phyloP scores from a whole-genome alignment of 1,140 invertebrate genomes.

The Sycophaga agraensis region DNA sequence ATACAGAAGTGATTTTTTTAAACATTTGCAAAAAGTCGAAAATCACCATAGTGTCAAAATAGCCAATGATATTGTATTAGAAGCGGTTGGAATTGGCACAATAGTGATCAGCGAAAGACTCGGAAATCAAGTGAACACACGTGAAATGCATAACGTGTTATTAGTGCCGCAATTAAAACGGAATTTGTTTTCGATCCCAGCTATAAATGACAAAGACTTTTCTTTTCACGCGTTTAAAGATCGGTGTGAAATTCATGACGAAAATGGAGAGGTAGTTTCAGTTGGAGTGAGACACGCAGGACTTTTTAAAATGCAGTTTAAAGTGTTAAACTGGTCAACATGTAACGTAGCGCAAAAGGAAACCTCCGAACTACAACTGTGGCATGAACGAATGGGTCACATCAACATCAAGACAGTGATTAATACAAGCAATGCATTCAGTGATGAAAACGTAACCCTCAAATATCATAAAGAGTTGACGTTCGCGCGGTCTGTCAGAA shows the following conservation, averaged over 20 bases:
- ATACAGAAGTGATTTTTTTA: not conserved
- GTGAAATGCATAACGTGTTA: no score
- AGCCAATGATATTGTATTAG: no score
- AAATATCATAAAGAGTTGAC: not conserved
- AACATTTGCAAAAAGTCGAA: no score
- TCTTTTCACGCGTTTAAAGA: no score
- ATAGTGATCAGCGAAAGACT: no score
- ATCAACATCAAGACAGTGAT: not conserved
- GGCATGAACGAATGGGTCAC: slow-evolving; percentile 14
- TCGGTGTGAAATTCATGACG: not conserved
- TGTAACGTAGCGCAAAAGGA: not conserved
- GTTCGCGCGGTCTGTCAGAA: no score
- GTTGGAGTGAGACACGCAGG: slow-evolving; percentile 3
- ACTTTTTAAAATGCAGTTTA: slow-evolving; percentile 23
- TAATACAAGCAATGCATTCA: not conserved
- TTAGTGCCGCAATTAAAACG: not conserved
- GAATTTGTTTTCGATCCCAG: not conserved
- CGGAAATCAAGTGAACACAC: no score
- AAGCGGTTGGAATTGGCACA: no score
- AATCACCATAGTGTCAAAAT: no score
- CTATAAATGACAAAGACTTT: no score
- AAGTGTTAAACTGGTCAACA: not conserved
- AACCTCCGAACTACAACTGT: slow-evolving; percentile 8
- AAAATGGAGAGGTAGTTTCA: not conserved
- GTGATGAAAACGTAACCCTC: not conserved